Conservation (phyloP, 2,113 vertebrate species). For the Hystrix brachyura region DNA sequence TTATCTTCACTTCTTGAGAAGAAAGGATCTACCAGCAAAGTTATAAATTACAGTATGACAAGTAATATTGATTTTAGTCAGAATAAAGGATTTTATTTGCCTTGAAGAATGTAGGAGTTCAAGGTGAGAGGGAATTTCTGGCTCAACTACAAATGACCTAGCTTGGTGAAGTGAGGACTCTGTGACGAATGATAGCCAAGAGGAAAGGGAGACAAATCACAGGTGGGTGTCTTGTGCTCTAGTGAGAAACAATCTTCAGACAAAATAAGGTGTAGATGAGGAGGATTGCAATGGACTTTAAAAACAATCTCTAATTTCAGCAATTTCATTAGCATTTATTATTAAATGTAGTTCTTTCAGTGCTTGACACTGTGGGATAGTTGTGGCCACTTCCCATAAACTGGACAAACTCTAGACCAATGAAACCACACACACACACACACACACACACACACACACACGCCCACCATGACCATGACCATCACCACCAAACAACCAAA, state of each 20-base stretch:
- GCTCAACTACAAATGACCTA: neutral
- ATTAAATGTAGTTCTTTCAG: neutral
- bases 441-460: neutral
- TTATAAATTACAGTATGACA: neutral
- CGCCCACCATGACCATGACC: no score
- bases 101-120: neutral
- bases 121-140: neutral
- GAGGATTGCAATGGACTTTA: neutral
- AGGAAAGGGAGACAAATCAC: neutral
- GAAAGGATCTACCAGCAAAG: neutral
- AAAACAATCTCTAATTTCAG: neutral
- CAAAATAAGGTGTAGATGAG: neutral
- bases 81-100: neutral
- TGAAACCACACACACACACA: neutral
- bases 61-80: neutral
- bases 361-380: neutral
- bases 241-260: neutral
- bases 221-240: accelerated
- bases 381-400: neutral
- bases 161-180: accelerated
- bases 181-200: neutral
- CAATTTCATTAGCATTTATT: neutral
- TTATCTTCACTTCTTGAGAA: neutral
- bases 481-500: neutral
- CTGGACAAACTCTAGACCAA: neutral